Conservation (phyloP, 2,797 vertebrate species). For the Melanotaenia nigrans region DNA sequence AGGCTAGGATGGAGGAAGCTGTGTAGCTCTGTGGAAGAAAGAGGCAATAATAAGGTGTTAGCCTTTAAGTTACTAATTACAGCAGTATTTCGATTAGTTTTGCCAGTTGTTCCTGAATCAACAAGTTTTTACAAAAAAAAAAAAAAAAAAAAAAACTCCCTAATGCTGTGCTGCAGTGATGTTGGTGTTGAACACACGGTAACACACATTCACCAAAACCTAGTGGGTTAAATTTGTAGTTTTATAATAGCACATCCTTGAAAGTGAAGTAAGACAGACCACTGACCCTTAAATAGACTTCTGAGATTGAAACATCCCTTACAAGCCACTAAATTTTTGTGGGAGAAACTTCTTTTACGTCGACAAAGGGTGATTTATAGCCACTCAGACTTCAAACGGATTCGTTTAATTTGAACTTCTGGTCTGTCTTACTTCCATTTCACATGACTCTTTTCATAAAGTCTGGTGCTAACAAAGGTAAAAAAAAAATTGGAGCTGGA, state of each 20-base stretch:
- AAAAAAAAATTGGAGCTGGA: slow-evolving; percentile 28
- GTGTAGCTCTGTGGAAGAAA: not conserved
- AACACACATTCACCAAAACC: slow-evolving; percentile 27
- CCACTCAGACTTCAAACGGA: slow-evolving; percentile 56
- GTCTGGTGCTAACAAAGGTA: slow-evolving; percentile 33
- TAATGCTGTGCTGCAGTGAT: not conserved
- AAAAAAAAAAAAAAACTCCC: not conserved
- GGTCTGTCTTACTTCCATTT: slow-evolving; percentile 55
- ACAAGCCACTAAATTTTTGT: slow-evolving; percentile 45
- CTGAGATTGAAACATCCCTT: slow-evolving; percentile 53
- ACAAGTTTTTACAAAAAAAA: not conserved
- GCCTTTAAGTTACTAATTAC: not conserved
- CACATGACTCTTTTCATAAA: slow-evolving; percentile 67
- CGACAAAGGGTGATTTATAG: slow-evolving; percentile 56
- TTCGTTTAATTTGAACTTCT: slow-evolving; percentile 62
- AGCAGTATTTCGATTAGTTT: not conserved
- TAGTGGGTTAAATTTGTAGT: slow-evolving; percentile 23
- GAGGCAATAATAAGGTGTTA: not conserved
- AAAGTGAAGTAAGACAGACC: slow-evolving; percentile 24
- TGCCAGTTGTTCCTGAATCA: not conserved
- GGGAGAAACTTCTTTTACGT: slow-evolving; percentile 41
- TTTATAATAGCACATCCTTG: slow-evolving; percentile 36
- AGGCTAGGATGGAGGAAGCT: not conserved
- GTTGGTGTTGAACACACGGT: not conserved
- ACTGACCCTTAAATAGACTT: slow-evolving; percentile 33